Evolutionary conservation across 2,113 vertebrate species (phyloP).

Genomic region (Tiliqua scincoides): DNA sequence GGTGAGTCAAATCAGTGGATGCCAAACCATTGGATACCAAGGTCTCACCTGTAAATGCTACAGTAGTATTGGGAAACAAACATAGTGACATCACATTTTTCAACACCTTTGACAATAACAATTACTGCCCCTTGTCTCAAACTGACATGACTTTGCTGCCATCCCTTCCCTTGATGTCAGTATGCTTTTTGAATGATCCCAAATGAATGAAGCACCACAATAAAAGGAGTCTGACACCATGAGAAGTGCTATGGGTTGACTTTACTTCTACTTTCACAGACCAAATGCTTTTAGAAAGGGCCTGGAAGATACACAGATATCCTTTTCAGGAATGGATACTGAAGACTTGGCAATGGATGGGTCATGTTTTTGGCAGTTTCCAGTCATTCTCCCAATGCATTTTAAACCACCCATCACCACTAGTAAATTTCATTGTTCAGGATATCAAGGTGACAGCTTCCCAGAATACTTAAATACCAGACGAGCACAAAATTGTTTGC

Average conservation of each 20-base stretch:
- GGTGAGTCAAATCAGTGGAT: no score
- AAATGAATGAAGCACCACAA: neutral
- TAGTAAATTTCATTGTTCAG: slow-evolving; percentile 7
- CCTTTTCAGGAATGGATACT: neutral
- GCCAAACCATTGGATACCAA: no score
- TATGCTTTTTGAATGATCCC: neutral
- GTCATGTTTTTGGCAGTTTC: slow-evolving; percentile 18
- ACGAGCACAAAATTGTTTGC: slow-evolving; percentile 23
- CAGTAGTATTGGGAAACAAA: no score
- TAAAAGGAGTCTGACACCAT: neutral
- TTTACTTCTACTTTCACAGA: neutral
- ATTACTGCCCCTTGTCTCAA: no score
- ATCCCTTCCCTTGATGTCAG: neutral
- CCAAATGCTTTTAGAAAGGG: neutral
- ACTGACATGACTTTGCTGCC: neutral
- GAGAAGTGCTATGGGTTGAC: neutral
- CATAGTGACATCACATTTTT: no score
- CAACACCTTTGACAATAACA: no score
- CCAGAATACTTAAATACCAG: slow-evolving; percentile 22
- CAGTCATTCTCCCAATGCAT: neutral
- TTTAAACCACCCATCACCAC: neutral
- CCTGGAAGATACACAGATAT: neutral
- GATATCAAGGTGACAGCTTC: slow-evolving; percentile 19
- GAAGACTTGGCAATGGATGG: neutral
- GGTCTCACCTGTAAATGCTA: no score